Conservation (phyloP, 2,888 invertebrate genomes). For the Drosophila neonasuta region DNA sequence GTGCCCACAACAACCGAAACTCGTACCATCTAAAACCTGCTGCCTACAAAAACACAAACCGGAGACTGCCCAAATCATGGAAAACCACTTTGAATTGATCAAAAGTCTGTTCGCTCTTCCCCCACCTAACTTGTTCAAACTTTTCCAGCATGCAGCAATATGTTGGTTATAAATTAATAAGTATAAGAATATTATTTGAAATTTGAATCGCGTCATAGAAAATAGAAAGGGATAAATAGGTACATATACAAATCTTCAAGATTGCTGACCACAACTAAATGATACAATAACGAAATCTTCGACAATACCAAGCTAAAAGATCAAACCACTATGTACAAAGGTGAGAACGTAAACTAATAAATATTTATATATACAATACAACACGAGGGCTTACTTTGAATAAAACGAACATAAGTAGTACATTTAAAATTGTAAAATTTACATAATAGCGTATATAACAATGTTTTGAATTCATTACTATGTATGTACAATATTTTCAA, state of each 20-base stretch:
- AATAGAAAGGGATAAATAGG: neutral
- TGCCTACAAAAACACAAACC: constrained; percentile 2
- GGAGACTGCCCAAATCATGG: neutral
- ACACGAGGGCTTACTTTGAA: constrained; percentile 37
- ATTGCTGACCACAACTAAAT: constrained; percentile 16
- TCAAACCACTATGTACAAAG: constrained; percentile 12
- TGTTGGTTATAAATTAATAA: constrained; percentile 14
- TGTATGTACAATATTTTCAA: constrained; percentile 18
- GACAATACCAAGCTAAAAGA: constrained; percentile 22
- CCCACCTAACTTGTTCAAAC: constrained; percentile 12
- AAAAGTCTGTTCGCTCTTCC: neutral
- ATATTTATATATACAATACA: constrained; percentile 45
- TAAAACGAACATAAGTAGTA: constrained; percentile 17
- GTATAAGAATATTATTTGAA: constrained; percentile 6
- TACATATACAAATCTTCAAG: neutral
- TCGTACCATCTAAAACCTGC: constrained; percentile 14
- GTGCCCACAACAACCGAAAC: constrained; percentile 24
- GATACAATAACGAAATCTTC: constrained; percentile 13
- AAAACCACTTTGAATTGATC: neutral
- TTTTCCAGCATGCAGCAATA: constrained; percentile 29
- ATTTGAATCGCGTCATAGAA: neutral
- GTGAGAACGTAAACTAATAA: constrained; percentile 18
- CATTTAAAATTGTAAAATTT: neutral
- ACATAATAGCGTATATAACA: constrained; percentile 18
- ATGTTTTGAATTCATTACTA: constrained; percentile 16